Conservation (phyloP, 2,797 vertebrate species). For the Protosalanx chinensis region DNA sequence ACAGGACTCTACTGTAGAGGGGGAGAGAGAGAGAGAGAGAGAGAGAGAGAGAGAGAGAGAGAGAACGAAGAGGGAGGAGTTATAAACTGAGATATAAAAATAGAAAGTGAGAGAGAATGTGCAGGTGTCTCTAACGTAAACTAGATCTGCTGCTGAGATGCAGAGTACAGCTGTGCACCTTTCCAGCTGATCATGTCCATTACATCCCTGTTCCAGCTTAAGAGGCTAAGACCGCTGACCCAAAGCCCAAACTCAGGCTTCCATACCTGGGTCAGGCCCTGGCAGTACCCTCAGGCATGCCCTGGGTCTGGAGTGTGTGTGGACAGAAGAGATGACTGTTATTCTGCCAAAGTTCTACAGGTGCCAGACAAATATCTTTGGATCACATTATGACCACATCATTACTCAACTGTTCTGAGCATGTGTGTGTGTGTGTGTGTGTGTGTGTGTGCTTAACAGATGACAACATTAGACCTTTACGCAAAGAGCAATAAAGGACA, state of each 20-base stretch:
- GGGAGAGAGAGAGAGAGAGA: not conserved
- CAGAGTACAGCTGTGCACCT: not conserved
- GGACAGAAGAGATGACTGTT: not conserved
- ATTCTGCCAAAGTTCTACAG: not conserved
- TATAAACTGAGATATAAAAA: not conserved
- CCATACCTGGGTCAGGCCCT: no score
- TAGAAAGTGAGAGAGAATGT: not conserved
- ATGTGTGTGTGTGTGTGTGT: slow-evolving; percentile 2
- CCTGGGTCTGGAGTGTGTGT: not conserved
- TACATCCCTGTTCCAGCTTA: not conserved
- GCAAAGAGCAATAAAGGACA: slow-evolving; percentile 5
- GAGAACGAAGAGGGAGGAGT: slow-evolving; percentile 1
- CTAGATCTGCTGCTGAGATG: slow-evolving; percentile 1
- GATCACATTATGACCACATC: not conserved
- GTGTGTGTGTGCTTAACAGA: slow-evolving; percentile 13
- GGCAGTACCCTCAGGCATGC: no score
- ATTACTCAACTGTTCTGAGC: slow-evolving; percentile 12
- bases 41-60: not conserved
- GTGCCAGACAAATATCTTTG: not conserved
- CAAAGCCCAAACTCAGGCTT: no score
- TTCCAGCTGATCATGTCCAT: not conserved
- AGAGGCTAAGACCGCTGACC: no score
- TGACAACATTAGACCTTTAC: slow-evolving; percentile 24
- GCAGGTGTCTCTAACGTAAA: not conserved
- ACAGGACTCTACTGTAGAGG: no score